Conservation (phyloP, 2,888 invertebrate species). For the Andrena trimmerana region DNA sequence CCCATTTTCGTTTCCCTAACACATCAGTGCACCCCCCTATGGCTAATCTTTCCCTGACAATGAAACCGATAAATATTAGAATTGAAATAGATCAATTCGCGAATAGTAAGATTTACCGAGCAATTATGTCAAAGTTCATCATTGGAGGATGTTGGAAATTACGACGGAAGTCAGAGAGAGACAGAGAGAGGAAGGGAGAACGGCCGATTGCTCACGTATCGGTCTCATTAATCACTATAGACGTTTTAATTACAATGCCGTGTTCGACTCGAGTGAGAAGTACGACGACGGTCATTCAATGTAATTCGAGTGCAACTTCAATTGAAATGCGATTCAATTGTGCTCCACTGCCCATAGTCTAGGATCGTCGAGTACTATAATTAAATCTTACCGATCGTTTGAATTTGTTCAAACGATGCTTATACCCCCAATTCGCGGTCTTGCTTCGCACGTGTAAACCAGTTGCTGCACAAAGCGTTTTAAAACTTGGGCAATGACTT, state of each 20-base stretch:
- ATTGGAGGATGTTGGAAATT: slow-evolving; percentile 21
- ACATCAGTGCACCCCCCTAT: not conserved
- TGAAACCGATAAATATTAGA: not conserved
- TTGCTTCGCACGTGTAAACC: not conserved
- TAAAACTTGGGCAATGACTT: not conserved
- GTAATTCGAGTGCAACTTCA: slow-evolving; percentile 57
- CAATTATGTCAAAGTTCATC: slow-evolving; percentile 4
- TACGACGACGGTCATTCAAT: slow-evolving; percentile 38
- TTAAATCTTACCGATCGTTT: slow-evolving; percentile 34
- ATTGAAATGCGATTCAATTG: slow-evolving; percentile 53
- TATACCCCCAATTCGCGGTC: not conserved
- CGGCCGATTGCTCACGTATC: slow-evolving; percentile 36
- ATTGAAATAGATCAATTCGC: not conserved
- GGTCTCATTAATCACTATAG: slow-evolving; percentile 63
- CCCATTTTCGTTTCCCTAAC: not conserved
- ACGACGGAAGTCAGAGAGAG: not conserved
- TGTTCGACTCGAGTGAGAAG: slow-evolving; percentile 27
- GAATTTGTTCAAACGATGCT: slow-evolving; percentile 20
- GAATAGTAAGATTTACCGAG: not conserved
- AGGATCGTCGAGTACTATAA: slow-evolving; percentile 4
- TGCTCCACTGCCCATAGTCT: not conserved
- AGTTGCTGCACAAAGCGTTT: not conserved
- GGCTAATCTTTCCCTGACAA: not conserved
- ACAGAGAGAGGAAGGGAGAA: not conserved
- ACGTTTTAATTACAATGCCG: slow-evolving; percentile 66